Conservation (phyloP, 2,797 vertebrate species). For the Peromyscus attwateri region DNA sequence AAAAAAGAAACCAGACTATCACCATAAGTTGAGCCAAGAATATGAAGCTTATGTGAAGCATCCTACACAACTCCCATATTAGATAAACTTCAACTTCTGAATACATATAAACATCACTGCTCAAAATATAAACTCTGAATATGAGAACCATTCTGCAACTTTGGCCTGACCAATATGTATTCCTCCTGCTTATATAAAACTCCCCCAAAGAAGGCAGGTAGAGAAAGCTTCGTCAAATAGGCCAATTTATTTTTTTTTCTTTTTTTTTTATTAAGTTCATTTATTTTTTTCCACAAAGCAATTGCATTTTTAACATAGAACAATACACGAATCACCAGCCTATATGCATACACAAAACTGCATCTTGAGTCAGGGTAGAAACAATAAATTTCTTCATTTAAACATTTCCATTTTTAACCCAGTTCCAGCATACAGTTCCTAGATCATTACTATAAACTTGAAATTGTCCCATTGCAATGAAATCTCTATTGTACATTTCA, state of each 20-base stretch:
- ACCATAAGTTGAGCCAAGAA: neutral
- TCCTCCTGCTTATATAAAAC: neutral
- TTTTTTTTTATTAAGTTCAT: too few species aligned
- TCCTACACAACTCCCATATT: neutral
- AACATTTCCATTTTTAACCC: too few species aligned
- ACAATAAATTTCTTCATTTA: too few species aligned
- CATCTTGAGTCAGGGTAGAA: too few species aligned
- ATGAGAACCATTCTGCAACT: neutral
- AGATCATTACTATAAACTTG: too few species aligned
- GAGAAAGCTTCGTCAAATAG: neutral
- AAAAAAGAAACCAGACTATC: neutral
- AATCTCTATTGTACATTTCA: too few species aligned
- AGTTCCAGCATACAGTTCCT: too few species aligned
- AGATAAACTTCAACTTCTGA: neutral
- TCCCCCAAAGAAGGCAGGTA: neutral
- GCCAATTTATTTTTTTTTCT: neutral
- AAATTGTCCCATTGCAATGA: too few species aligned
- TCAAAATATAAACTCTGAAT: neutral
- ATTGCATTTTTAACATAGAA: too few species aligned
- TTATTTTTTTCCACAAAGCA: too few species aligned
- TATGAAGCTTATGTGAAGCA: neutral
- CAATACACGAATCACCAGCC: too few species aligned
- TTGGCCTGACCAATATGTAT: neutral
- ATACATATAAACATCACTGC: neutral
- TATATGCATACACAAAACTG: too few species aligned